Conservation (phyloP, 1,140 invertebrate genomes). For the Neodiprion lecontei region DNA sequence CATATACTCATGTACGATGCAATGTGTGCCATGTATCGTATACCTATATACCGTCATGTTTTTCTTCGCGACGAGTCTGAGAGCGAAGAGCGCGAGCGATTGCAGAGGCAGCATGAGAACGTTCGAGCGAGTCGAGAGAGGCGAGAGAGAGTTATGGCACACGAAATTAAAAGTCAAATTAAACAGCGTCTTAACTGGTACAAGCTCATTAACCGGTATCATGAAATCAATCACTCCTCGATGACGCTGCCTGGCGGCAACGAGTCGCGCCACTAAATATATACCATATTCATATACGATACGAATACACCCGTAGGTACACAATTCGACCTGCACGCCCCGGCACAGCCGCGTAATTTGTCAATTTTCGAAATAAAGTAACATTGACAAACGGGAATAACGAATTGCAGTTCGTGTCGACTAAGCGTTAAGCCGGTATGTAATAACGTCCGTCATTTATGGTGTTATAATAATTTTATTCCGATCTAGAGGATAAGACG, state of each 20-base stretch:
- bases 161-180: constrained; percentile 26
- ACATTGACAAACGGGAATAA: no score
- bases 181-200: constrained; percentile 10
- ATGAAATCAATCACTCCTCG: constrained; percentile 26
- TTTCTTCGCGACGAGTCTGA: neutral
- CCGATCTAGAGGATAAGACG: no score
- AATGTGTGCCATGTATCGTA: no score
- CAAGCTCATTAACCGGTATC: constrained; percentile 28
- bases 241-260: constrained; percentile 7
- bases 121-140: neutral
- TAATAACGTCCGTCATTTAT: no score
- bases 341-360: neutral
- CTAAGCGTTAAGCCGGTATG: no score
- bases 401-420: no score
- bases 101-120: neutral
- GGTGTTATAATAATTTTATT: no score
- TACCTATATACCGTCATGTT: neutral
- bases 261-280: constrained; percentile 21
- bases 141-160: neutral
- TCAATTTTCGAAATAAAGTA: no score
- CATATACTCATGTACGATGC: neutral
- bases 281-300: neutral
- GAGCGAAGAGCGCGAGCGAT: neutral
- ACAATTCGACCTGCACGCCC: neutral
- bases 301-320: neutral